These are phyloP conservation scores for Drosophila pandora DNA, from an alignment of 1,140 invertebrate genomes.

Conservation along the genomic window DNA sequence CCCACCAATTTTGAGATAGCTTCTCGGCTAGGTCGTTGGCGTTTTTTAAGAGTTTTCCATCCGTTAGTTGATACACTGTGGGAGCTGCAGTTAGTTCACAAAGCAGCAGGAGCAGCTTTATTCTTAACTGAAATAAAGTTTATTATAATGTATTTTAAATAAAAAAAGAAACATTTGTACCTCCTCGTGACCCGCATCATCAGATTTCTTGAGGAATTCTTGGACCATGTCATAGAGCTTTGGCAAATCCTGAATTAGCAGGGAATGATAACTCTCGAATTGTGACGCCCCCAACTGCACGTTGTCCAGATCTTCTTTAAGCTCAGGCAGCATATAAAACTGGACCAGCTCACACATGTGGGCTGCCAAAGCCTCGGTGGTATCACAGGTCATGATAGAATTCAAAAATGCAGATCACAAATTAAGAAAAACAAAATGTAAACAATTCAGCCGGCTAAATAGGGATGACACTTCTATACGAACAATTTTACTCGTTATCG, in stretches of 20 bases:
- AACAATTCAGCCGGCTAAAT: conserved; percentile 15
- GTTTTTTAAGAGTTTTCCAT: conserved; percentile 31
- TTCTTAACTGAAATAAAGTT: conserved; percentile 35
- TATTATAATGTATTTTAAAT: background rate
- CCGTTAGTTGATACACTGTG: conserved; percentile 42
- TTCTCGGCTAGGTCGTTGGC: conserved; percentile 39
- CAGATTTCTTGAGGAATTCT: conserved; percentile 26
- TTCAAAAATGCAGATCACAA: background rate
- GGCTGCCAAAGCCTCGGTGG: conserved; percentile 13
- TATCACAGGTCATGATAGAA: conserved; percentile 19
- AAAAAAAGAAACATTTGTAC: background rate
- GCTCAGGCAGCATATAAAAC: conserved; percentile 58
- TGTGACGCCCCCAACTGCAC: conserved; percentile 35
- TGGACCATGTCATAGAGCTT: conserved; percentile 60
- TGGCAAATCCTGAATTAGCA: conserved; percentile 49
- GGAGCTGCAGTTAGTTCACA: conserved; percentile 57
- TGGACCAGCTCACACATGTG: conserved; percentile 53
- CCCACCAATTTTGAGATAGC: conserved; percentile 1
- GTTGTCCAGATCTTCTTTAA: conserved; percentile 53
- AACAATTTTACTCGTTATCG: background rate
- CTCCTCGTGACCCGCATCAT: conserved; percentile 24
- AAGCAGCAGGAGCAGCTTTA: conserved; percentile 49
- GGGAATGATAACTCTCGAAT: conserved; percentile 45
- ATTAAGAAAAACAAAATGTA: conserved; percentile 1
- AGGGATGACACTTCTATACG: background rate